Evolutionary conservation across 2,113 vertebrate species (phyloP).

Genomic region (Formicarius rufipectus): DNA sequence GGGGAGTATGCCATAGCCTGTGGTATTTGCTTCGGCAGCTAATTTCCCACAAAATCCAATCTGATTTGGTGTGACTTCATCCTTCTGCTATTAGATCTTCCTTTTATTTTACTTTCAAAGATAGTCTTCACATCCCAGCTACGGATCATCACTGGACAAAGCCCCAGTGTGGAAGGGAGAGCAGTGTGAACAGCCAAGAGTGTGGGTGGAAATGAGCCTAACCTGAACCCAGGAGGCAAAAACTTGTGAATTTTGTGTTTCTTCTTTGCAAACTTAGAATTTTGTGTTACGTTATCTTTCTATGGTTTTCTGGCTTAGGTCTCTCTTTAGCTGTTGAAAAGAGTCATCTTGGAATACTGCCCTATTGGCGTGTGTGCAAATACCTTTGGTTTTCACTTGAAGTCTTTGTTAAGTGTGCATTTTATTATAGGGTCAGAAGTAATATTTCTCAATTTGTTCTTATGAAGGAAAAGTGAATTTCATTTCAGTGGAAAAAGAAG

Average conservation of each 20-base stretch:
- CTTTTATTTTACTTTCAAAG: neutral
- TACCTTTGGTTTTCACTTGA: neutral
- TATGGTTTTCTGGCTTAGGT: neutral
- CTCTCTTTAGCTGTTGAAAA: neutral
- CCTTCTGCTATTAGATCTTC: neutral
- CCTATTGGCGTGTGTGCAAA: neutral
- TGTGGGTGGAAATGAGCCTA: neutral
- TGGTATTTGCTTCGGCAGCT: neutral
- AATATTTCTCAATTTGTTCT: neutral
- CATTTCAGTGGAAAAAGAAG: neutral
- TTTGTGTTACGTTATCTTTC: neutral
- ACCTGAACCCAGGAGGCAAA: neutral
- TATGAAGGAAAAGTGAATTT: neutral
- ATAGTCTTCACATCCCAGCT: neutral
- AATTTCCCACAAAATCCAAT: neutral
- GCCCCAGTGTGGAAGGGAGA: neutral
- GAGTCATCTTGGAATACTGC: neutral
- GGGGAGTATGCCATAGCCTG: neutral
- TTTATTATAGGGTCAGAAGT: neutral
- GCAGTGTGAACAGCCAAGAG: accelerated
- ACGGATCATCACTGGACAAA: neutral
- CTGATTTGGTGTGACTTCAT: neutral
- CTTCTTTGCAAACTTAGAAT: neutral
- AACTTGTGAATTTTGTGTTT: neutral
- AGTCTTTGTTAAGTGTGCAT: neutral